Conservation (phyloP, 2,113 vertebrate genomes). For the Pipa parva region DNA sequence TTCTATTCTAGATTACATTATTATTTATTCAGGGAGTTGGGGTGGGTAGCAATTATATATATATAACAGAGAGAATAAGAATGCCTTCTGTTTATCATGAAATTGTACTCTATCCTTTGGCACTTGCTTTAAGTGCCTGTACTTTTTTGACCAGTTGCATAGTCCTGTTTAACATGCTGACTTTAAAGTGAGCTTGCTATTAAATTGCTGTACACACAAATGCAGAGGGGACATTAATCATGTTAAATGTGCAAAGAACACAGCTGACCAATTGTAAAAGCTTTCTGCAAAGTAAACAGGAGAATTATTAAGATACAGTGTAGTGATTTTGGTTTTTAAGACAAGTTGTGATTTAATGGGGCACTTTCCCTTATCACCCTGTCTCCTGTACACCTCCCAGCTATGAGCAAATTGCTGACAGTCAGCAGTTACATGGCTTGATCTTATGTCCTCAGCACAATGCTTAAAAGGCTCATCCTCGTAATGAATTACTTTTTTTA, state of each 20-base stretch:
- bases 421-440: conserved; percentile 37
- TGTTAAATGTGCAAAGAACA: conserved; percentile 7
- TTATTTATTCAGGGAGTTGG: no score
- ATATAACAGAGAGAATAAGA: no score
- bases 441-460: conserved; percentile 33
- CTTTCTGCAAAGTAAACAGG: conserved; percentile 39
- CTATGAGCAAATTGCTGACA: conserved; percentile 46
- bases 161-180: not conserved
- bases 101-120: no score
- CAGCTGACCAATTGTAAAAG: conserved; percentile 29
- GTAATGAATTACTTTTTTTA: conserved; percentile 51
- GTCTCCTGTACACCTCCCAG: conserved; percentile 40
- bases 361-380: conserved; percentile 46
- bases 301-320: conserved; percentile 31
- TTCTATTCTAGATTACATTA: no score
- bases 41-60: no score
- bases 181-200: conserved; percentile 3
- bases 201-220: conserved; percentile 11
- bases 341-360: conserved; percentile 50
- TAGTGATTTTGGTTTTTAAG: conserved; percentile 41
- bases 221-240: conserved; percentile 1
- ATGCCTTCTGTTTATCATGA: no score
- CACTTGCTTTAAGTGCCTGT: no score
- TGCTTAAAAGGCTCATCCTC: conserved; percentile 47
- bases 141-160: not conserved